Evolutionary conservation across 2,113 vertebrate species (phyloP).

Genomic region (Ondatra zibethicus): DNA sequence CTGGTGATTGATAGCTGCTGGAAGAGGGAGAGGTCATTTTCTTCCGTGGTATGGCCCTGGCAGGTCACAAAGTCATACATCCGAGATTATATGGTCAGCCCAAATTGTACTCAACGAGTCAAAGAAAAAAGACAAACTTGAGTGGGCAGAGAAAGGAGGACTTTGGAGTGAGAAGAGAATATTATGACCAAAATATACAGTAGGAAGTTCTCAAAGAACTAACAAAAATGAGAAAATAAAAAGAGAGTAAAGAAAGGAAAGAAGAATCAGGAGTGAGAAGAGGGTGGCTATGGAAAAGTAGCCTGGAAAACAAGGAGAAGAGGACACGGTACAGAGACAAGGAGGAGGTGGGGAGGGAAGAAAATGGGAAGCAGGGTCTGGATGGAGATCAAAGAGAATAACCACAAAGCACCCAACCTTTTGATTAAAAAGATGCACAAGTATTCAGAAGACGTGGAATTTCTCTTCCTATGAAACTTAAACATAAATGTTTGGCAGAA

Average conservation of each 20-base stretch:
- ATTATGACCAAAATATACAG: background rate
- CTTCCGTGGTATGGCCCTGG: background rate
- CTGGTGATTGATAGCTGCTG: background rate
- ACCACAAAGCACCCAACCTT: background rate
- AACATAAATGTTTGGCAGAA: background rate
- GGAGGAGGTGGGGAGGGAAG: too few species aligned
- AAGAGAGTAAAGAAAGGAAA: too few species aligned
- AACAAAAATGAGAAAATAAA: background rate
- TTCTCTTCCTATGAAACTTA: background rate
- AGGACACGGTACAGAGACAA: rapidly evolving
- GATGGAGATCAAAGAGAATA: background rate
- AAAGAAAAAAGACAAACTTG: background rate
- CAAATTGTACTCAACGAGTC: background rate
- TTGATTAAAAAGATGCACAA: background rate
- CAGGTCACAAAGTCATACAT: background rate
- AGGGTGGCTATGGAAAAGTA: background rate
- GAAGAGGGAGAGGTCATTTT: background rate
- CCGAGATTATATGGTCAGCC: background rate
- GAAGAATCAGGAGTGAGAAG: too few species aligned
- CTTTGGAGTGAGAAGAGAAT: background rate
- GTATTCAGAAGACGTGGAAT: background rate
- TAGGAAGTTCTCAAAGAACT: background rate
- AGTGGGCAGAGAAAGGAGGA: background rate
- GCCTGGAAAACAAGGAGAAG: background rate
- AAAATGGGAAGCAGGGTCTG: background rate